Evolutionary conservation across 2,113 vertebrate genomes (phyloP).

Genomic region (Cinclus mexicanus): DNA sequence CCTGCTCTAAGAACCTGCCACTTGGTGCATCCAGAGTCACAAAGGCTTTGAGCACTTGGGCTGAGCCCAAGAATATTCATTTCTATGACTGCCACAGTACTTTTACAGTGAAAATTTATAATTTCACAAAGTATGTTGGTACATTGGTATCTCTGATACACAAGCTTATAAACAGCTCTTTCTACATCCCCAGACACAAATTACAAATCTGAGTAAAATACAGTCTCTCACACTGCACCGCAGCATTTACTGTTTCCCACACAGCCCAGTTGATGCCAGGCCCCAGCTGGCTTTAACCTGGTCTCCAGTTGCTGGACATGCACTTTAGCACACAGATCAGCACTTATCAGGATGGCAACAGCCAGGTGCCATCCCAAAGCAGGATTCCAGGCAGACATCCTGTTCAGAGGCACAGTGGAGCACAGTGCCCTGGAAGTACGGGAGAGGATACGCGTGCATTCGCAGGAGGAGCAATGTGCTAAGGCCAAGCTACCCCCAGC

Average conservation of each 20-base stretch:
- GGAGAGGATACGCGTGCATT: rapidly evolving
- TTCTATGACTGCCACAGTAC: neutral
- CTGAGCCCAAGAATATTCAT: neutral
- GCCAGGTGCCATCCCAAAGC: neutral
- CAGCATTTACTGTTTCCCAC: neutral
- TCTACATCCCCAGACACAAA: neutral
- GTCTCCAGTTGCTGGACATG: neutral
- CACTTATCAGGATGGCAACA: rapidly evolving
- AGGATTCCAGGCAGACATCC: neutral
- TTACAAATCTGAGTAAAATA: neutral
- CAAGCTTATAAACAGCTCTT: neutral
- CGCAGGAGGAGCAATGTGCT: rapidly evolving
- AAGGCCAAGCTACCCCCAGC: neutral
- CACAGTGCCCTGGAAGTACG: rapidly evolving
- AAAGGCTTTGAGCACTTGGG: neutral
- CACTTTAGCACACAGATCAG: neutral
- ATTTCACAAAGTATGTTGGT: neutral
- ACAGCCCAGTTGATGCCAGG: neutral
- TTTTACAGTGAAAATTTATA: neutral
- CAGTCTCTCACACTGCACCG: neutral
- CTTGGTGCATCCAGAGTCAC: neutral
- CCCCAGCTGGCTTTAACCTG: neutral
- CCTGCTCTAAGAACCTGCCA: neutral
- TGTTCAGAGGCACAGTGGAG: neutral
- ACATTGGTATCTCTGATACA: neutral